Evolutionary conservation across 1,140 invertebrate species (phyloP).

Genomic region (Panonychus citri): DNA sequence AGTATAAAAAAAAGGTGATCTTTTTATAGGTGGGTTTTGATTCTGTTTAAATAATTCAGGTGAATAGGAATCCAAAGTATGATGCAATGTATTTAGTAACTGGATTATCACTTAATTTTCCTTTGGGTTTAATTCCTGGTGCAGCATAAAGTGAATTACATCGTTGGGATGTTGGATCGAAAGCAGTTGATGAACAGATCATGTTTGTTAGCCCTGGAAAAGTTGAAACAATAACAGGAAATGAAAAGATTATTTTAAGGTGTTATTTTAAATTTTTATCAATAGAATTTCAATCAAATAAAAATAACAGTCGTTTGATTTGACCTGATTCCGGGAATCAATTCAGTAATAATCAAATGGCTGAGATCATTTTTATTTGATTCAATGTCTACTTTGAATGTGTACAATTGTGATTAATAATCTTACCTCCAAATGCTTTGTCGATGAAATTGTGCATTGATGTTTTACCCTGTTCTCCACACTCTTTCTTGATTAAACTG

Average conservation of each 20-base stretch:
- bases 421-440: background rate
- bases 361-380: no score
- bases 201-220: background rate
- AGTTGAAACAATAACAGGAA: background rate
- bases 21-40: no score
- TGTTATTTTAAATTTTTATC: no score
- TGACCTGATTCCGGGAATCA: no score
- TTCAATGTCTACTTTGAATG: background rate
- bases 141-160: background rate
- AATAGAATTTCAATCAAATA: no score
- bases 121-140: background rate
- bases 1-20: no score
- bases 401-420: background rate
- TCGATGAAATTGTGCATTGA: background rate
- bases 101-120: slow-evolving; percentile 4
- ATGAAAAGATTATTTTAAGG: background rate
- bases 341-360: no score
- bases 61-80: slow-evolving; percentile 7
- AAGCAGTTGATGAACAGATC: background rate
- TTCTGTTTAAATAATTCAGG: background rate
- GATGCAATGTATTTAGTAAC: slow-evolving; percentile 2
- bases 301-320: no score
- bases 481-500: background rate
- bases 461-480: background rate
- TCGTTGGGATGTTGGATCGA: background rate